Evolutionary conservation across 2,113 vertebrate genomes (phyloP).

Genomic region (Amblyornis subalaris): DNA sequence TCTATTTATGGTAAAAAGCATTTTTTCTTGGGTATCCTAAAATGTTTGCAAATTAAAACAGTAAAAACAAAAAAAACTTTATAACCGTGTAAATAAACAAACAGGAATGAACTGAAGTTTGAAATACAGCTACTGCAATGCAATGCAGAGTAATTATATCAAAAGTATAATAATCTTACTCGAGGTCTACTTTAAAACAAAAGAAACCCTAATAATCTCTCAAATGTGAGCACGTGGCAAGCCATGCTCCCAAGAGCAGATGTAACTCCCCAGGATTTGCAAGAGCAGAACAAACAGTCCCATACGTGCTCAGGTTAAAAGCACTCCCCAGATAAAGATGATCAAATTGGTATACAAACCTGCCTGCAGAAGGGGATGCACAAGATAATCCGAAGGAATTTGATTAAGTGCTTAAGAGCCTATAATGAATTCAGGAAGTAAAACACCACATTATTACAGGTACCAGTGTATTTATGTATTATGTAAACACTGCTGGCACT

Average conservation of each 20-base stretch:
- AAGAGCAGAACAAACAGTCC: not conserved
- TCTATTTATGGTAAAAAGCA: not conserved
- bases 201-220: not conserved
- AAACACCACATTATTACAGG: not conserved
- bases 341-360: not conserved
- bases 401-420: constrained; percentile 35
- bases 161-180: not conserved
- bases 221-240: not conserved
- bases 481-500: not conserved
- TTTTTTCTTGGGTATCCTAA: not conserved
- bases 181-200: not conserved
- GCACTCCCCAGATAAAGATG: not conserved
- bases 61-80: not conserved
- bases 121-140: not conserved
- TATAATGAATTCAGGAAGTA: constrained; percentile 20
- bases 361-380: not conserved
- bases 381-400: constrained; percentile 21
- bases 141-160: not conserved
- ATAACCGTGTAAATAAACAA: not conserved
- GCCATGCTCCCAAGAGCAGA: not conserved
- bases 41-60: not conserved
- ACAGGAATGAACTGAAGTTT: not conserved
- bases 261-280: not conserved
- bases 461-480: not conserved
- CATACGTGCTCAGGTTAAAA: not conserved